Evolutionary conservation across 2,888 invertebrate genomes (phyloP), one percentile per base, ranked within the genome.

Genomic region (Oscheius sp.): DNA sequence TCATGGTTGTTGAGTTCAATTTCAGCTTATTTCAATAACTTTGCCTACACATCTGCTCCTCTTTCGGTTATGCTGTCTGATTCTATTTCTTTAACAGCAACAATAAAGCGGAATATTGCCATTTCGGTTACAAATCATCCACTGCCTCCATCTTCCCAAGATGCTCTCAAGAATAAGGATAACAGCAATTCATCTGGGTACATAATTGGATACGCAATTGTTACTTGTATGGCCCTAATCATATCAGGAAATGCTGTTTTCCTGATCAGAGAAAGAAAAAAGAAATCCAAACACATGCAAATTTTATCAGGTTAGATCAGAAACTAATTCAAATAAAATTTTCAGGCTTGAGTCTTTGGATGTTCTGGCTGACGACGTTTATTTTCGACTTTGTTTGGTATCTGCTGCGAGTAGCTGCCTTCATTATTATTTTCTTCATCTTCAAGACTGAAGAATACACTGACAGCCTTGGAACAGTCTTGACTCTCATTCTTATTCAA

Each of bases 241-340:
- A 65, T 76, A 23, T 70, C 81, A 8, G 78, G 79, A 5, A 82
- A 78, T 63, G 71, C 73, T 17, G 71, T 75, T 20, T 83, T 83
- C 69, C 55, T 83, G 25, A 82, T 83, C 53, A 75, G 82, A 8
- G 83, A 83, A 57, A 58, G 82, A 8, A 82, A 82, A 71, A 83
- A 83, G 74, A 81, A 80, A 37, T 75, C 72, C 25, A 83, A 83
- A 52, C 83, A 83, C 69, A 82, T 83, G 81, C 82, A 81, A 67
- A 65, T 74, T 0, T 33, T 39, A 33, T 34, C 33, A 33, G 55
- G 34, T 34, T 55, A 6, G n/a, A 27, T 17, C 20, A 3, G 15
- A 3, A 25, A 5, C 12, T 25, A 25, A 3, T 17, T 4, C n/a
- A 17, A 34, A 61, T 77, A 70, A 72, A 82, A 37, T 69, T 83